A percentile compares a stretch with the other conserved stretches of the same genome.
phyloP scores from a whole-genome alignment of 2,888 invertebrate genomes.

The Ichneumoninae sp. region DNA sequence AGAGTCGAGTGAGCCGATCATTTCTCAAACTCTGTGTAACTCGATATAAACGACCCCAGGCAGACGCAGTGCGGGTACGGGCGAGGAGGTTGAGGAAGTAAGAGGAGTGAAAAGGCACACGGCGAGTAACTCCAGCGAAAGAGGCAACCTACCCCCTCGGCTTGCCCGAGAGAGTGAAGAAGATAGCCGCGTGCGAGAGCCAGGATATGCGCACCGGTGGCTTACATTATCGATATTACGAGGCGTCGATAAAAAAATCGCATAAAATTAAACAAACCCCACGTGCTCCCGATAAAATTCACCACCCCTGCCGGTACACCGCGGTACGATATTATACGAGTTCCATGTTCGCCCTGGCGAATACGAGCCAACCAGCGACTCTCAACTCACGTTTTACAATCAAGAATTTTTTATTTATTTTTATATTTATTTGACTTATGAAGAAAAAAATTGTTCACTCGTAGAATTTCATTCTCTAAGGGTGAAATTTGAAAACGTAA shows the following conservation, averaged over 20 bases:
- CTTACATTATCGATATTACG: constrained; percentile 84
- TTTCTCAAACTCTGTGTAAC: constrained; percentile 82
- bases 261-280: constrained; percentile 84
- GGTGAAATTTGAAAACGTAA: too few relatives aligned
- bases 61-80: not conserved
- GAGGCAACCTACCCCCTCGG: constrained; percentile 15
- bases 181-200: constrained; percentile 45
- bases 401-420: not conserved
- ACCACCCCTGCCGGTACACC: constrained; percentile 47
- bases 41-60: constrained; percentile 80
- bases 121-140: not conserved
- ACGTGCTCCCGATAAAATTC: constrained; percentile 79
- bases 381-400: constrained; percentile 14
- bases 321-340: constrained; percentile 45
- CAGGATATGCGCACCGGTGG: constrained; percentile 69
- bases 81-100: constrained; percentile 29
- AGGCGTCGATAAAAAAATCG: constrained; percentile 84
- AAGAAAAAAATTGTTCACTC: too few relatives aligned
- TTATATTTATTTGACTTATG: not conserved
- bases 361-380: constrained; percentile 18
- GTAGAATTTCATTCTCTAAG: too few relatives aligned
- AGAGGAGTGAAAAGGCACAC: constrained; percentile 4
- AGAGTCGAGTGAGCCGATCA: constrained; percentile 75
- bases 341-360: constrained; percentile 23
- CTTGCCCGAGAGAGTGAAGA: constrained; percentile 6